These are phyloP conservation scores for Ianthella basta DNA, from an alignment of 37 sponge, comb jelly and placozoan species.

Conservation along the genomic window DNA sequence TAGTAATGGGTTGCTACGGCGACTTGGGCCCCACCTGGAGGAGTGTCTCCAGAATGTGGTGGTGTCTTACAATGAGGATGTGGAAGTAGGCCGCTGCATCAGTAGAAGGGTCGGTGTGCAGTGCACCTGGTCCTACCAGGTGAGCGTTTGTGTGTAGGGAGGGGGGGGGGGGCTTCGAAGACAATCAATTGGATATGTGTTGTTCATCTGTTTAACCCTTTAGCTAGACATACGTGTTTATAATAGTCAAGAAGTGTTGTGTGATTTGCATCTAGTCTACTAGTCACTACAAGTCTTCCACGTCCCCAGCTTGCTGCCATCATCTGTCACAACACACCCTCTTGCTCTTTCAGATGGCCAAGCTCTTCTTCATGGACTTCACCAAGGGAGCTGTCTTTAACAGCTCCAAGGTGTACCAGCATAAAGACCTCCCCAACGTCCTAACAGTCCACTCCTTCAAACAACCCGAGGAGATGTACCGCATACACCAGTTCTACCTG, in stretches of 20 bases:
- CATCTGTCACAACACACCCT: too few species aligned
- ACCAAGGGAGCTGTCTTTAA: conserved; percentile 16
- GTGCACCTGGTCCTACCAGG: conserved; percentile 46
- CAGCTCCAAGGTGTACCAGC: conserved; percentile 24
- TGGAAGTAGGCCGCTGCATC: conserved; percentile 47
- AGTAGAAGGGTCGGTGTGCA: conserved; percentile 42
- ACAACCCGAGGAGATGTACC: conserved; percentile 41
- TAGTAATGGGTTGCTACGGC: conserved; percentile 24
- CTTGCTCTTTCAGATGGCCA: conserved; percentile 7
- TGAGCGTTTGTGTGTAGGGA: background rate
- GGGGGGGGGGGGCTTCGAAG: too few species aligned
- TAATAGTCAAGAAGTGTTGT: too few species aligned
- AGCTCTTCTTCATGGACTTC: conserved; percentile 31
- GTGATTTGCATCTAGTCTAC: too few species aligned
- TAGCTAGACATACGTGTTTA: too few species aligned
- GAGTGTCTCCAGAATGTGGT: conserved; percentile 32
- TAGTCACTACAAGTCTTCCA: too few species aligned
- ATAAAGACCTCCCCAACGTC: conserved; percentile 29
- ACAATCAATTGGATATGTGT: too few species aligned
- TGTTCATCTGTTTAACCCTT: too few species aligned
- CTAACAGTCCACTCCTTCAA: conserved; percentile 50
- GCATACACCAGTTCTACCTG: conserved; percentile 66
- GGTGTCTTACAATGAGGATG: conserved; percentile 45
- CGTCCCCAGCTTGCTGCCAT: too few species aligned
- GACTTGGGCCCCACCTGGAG: conserved; percentile 31